Conservation (phyloP, 1,140 invertebrate species). For the Drosophila yakuba region DNA sequence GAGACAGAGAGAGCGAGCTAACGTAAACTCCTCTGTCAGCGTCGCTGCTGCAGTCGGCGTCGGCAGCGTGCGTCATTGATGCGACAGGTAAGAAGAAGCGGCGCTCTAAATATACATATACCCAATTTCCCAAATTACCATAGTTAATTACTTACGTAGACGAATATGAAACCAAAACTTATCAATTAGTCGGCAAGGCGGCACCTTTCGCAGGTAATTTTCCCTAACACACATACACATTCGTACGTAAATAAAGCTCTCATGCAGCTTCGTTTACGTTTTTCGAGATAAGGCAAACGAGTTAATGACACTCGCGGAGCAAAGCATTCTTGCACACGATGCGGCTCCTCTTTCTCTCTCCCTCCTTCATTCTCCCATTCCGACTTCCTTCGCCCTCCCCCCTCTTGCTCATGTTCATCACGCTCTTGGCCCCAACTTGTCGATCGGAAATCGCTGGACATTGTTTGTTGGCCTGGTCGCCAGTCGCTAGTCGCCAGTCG, state of each 20-base stretch:
- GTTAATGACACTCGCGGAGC: conserved; percentile 72
- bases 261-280: conserved; percentile 40
- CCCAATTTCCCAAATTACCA: conserved; percentile 60
- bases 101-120: conserved; percentile 20
- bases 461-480: neutral
- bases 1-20: neutral
- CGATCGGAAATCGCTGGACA: conserved; percentile 39
- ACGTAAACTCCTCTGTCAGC: conserved; percentile 14
- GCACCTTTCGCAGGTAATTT: conserved; percentile 69
- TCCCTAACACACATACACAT: conserved; percentile 15
- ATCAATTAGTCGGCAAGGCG: conserved; percentile 61
- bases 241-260: neutral
- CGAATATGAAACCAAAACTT: conserved; percentile 50
- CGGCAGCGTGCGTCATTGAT: conserved; percentile 36
- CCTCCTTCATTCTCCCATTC: neutral
- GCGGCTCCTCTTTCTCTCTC: conserved; percentile 20
- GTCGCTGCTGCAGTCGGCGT: conserved; percentile 8
- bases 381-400: neutral
- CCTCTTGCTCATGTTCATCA: conserved; percentile 1
- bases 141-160: conserved; percentile 59
- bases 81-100: conserved; percentile 57
- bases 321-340: conserved; percentile 62
- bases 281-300: conserved; percentile 64
- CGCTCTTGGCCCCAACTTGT: conserved; percentile 41
- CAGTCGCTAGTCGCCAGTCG: neutral